These are phyloP conservation scores for Gnathonemus longibarbis DNA, from an alignment of 2,113 vertebrate species.

Conservation along the genomic window DNA sequence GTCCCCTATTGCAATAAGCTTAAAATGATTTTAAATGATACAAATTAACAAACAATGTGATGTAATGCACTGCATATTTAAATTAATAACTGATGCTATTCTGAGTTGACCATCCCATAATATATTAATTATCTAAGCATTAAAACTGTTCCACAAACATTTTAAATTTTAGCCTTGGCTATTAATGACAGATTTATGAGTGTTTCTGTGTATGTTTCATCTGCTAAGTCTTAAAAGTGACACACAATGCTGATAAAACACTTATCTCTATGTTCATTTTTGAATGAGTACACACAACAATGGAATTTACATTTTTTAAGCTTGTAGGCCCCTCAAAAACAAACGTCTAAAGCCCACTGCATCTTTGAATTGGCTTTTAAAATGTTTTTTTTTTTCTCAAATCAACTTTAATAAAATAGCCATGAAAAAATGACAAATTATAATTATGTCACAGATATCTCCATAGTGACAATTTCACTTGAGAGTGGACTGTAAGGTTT, in stretches of 20 bases:
- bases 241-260: conserved; percentile 22
- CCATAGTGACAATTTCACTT: not conserved
- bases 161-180: not conserved
- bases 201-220: conserved; percentile 17
- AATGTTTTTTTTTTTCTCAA: not conserved
- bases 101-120: not conserved
- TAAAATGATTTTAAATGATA: not conserved
- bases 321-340: conserved; percentile 30
- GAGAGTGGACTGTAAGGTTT: not conserved
- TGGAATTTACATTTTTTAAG: conserved; percentile 37
- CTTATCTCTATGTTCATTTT: not conserved
- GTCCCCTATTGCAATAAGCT: not conserved
- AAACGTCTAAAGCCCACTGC: not conserved
- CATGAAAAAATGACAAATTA: not conserved
- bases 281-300: conserved; percentile 31
- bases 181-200: not conserved
- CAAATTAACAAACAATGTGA: not conserved
- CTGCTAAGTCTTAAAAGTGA: conserved; percentile 29
- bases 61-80: not conserved
- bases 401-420: not conserved
- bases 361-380: not conserved
- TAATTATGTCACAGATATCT: not conserved
- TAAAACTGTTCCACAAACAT: not conserved
- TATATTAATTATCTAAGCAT: not conserved
- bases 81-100: not conserved